These are phyloP conservation scores for Brevimyrus niger DNA, from an alignment of 2,113 vertebrate species.

Conservation along the genomic window DNA sequence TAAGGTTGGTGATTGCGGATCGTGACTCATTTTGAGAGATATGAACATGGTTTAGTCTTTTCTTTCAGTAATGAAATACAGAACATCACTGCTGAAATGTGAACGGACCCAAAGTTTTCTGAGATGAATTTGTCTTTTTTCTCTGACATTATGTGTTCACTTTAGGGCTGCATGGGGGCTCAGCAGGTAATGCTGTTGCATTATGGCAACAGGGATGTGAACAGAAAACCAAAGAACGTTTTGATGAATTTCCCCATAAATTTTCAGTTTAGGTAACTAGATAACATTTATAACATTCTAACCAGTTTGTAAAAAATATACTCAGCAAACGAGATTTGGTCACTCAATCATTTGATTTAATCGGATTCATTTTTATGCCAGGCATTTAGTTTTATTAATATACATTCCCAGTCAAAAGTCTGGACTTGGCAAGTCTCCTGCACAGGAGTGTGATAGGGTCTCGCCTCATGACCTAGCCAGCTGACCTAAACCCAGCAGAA, in stretches of 20 bases:
- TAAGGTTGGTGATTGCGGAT: neutral
- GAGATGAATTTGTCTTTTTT: neutral
- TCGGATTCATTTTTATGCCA: neutral
- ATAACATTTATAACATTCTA: neutral
- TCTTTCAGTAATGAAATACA: neutral
- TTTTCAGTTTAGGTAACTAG: neutral
- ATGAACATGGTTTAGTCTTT: neutral
- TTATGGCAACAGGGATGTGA: neutral
- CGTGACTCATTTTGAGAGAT: neutral
- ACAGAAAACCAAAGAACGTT: neutral
- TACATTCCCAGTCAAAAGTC: neutral
- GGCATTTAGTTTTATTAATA: neutral
- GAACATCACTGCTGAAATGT: neutral
- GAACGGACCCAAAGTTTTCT: neutral
- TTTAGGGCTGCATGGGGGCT: neutral
- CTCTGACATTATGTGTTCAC: neutral
- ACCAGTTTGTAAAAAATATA: neutral
- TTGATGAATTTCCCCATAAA: neutral
- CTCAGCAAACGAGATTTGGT: neutral
- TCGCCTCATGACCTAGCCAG: neutral
- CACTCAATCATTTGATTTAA: neutral
- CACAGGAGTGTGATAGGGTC: neutral
- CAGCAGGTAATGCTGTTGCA: neutral
- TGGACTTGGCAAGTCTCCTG: neutral
- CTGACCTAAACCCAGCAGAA: neutral